A percentile compares a stretch with the other conserved stretches of the same genome.
Conservation (phyloP, 2,797 vertebrate genomes). For the Myotis findleyi region DNA sequence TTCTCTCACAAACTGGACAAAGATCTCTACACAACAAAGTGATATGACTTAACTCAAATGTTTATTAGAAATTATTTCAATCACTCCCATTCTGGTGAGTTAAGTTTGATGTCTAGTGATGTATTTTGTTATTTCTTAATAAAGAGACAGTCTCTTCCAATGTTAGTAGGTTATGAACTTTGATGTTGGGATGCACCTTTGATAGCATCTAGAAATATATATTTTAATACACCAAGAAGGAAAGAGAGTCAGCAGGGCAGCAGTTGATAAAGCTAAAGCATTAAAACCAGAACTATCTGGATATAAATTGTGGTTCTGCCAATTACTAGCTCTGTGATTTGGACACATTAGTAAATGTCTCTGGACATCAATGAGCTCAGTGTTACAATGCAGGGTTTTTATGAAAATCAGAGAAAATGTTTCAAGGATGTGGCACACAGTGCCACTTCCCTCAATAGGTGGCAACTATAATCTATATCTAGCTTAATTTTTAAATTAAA, state of each 20-base stretch:
- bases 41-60: background rate
- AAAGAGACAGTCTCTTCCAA: background rate
- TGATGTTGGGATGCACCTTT: background rate
- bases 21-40: background rate
- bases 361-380: background rate
- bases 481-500: constrained; percentile 47
- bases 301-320: background rate
- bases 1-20: background rate
- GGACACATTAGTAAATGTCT: background rate
- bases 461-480: background rate
- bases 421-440: background rate
- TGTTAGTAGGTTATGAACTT: constrained; percentile 11
- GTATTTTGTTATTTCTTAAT: constrained; percentile 50
- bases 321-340: background rate
- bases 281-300: background rate
- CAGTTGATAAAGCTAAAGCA: background rate
- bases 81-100: constrained; percentile 5
- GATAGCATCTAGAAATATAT: constrained; percentile 32
- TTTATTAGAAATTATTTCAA: constrained; percentile 30
- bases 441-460: background rate
- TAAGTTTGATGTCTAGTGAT: constrained; percentile 14
- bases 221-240: background rate
- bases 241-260: background rate
- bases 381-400: constrained; percentile 13
- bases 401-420: background rate